Base-by-base conservation (phyloP, 2,113 vertebrate genomes). In the Parus major region DNA sequence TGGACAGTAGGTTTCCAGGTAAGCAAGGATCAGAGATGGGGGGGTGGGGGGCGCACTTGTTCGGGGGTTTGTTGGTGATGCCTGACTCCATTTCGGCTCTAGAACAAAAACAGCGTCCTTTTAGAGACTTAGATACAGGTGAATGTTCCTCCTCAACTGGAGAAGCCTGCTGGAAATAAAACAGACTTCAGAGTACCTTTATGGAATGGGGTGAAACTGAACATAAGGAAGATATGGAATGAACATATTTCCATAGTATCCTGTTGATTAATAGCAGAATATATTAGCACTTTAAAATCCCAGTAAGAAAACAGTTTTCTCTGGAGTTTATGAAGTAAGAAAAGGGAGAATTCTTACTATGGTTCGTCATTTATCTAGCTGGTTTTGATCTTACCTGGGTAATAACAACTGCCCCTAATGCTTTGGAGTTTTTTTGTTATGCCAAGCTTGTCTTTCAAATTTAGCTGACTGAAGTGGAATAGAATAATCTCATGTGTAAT, bases 31-130 rank as follows among this genome's bases (percentile, higher is more conserved):
- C 20, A 41, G n/a, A 64, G 12, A 35, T n/a, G 41, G 22, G 14
- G 15, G 7, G 42, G 42, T 14, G 42, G 5, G 5, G 28, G 1
- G 2, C 12, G 13, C 55, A 5, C 6, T 33, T 50, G 9, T 1
- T 29, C 20, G 10, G 28, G 17, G 12, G 1, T 0, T 46, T 27
- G 11, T 53, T 79, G 1, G 1, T 47, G 49, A 20, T 77, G 24
- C 19, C 14, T 33, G 25, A 15, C 11, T 33, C 29, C 22, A 0
- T 73, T 93, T 83, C 3, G 39, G n/a, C 72, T 77, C 12, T 19
- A 60, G 47, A 59, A 39, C 23, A 69, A 64, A 80, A 17, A 0
- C 2, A 11, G 39, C 27, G 13, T 47, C 18, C 15, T 50, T 12
- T 16, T 39, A 29, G 29, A 61, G 65, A 52, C 41, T 39, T 57